Percentiles rank a stretch among this genome's conserved stretches.
phyloP scores from a whole-genome alignment of 2,888 invertebrate genomes.

The Kryphioiulus occultus region DNA sequence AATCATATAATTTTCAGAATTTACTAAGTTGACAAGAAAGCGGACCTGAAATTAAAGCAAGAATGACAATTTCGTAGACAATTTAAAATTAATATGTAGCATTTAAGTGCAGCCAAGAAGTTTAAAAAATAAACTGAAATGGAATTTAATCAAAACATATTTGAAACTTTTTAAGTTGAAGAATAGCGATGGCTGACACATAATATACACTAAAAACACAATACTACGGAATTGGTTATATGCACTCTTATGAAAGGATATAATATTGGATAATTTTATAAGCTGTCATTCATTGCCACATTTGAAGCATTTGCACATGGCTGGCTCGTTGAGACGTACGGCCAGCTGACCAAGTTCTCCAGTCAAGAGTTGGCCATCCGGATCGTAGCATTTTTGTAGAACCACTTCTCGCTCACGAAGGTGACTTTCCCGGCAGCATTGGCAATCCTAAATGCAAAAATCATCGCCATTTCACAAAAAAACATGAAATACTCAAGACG shows the following conservation, averaged over 20 bases:
- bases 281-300: slow-evolving; percentile 68
- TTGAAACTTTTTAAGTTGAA: no score
- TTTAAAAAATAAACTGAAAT: no score
- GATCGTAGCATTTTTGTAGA: slow-evolving; percentile 85
- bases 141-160: no score
- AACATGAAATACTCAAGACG: slow-evolving; percentile 49
- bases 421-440: slow-evolving; percentile 88
- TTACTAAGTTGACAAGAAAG: no score
- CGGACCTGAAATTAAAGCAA: no score
- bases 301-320: slow-evolving; percentile 88
- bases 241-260: background rate
- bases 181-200: no score
- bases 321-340: slow-evolving; percentile 82
- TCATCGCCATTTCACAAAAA: slow-evolving; percentile 41
- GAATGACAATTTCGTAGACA: no score
- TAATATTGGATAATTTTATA: background rate
- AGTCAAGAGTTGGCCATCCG: slow-evolving; percentile 80
- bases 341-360: slow-evolving; percentile 73
- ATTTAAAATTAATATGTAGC: no score
- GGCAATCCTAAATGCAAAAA: slow-evolving; percentile 75
- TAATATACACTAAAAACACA: no score
- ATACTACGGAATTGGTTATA: background rate
- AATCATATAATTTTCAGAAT: no score
- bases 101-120: no score
- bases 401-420: slow-evolving; percentile 80